These are phyloP conservation scores for Myotis findleyi DNA, from an alignment of 2,797 vertebrate species.

Conservation along the genomic window DNA sequence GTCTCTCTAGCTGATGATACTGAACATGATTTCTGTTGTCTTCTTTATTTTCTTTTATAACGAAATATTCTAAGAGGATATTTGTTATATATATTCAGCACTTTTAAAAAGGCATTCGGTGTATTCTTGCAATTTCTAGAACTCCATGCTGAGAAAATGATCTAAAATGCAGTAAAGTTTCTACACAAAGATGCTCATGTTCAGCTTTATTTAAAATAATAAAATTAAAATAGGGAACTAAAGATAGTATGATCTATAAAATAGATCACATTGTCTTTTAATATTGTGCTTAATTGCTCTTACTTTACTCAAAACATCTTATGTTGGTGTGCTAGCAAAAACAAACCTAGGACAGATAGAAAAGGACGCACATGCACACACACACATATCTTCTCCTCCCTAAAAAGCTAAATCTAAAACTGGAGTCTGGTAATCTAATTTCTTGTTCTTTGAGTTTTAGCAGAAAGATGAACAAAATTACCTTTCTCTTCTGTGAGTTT, in stretches of 20 bases:
- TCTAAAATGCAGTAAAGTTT: background rate
- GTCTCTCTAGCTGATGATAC: background rate
- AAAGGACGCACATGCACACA: background rate
- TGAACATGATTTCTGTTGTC: conserved; percentile 1
- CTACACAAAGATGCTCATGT: background rate
- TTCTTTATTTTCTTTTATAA: conserved; percentile 16
- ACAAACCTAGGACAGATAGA: background rate
- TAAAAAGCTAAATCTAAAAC: background rate
- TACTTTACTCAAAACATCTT: background rate
- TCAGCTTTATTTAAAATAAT: conserved; percentile 5
- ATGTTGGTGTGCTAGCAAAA: background rate
- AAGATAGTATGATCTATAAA: background rate
- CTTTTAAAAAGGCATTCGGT: background rate
- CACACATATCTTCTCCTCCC: background rate
- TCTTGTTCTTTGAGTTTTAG: background rate
- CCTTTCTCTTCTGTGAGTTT: background rate
- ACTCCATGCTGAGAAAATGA: background rate
- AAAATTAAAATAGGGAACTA: background rate
- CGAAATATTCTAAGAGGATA: background rate
- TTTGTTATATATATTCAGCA: background rate
- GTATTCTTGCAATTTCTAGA: conserved; percentile 16
- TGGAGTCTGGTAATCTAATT: background rate
- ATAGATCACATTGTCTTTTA: background rate
- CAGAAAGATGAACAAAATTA: background rate
- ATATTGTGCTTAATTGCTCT: conserved; percentile 21